Percentiles rank a stretch among this genome's conserved stretches.
Conservation (phyloP, 2,888 invertebrate species). For the Alloplasta piceator region DNA sequence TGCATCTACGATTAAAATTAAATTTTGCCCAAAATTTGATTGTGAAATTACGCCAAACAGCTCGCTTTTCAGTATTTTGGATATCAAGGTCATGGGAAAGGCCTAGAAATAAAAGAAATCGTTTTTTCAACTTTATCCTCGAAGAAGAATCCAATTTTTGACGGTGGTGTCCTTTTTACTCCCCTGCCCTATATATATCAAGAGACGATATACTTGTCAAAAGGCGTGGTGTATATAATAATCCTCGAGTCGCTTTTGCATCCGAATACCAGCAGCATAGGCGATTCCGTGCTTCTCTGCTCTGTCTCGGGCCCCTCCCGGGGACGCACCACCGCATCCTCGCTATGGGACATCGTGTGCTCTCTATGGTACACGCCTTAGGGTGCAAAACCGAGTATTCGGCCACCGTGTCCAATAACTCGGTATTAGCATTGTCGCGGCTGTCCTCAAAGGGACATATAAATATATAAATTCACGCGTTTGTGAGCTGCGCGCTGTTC, state of each 20-base stretch:
- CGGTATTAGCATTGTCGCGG: conserved; percentile 80
- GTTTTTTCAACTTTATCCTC: too few relatives aligned
- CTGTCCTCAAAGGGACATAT: conserved; percentile 72
- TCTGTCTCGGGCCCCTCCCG: conserved; percentile 73
- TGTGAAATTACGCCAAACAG: too few relatives aligned
- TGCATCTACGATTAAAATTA: too few relatives aligned
- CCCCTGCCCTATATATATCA: conserved; percentile 28
- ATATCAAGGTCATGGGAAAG: too few relatives aligned
- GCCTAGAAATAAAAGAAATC: too few relatives aligned
- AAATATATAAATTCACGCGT: conserved; percentile 14
- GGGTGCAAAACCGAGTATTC: conserved; percentile 76
- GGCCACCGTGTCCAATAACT: conserved; percentile 78
- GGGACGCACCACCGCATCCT: conserved; percentile 67
- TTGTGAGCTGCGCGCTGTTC: not conserved
- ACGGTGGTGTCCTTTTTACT: too few relatives aligned
- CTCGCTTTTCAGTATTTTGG: too few relatives aligned
- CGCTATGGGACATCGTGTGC: conserved; percentile 74
- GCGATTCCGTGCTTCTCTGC: conserved; percentile 21
- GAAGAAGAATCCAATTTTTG: too few relatives aligned
- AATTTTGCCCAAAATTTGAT: too few relatives aligned
- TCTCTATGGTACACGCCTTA: conserved; percentile 70
- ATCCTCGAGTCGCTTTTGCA: not conserved
- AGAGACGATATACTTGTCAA: conserved; percentile 80
- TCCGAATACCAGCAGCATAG: not conserved
- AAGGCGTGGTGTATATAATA: conserved; percentile 51